Conservation (phyloP, 1,140 invertebrate species). For the Tetramorium alpestre region DNA sequence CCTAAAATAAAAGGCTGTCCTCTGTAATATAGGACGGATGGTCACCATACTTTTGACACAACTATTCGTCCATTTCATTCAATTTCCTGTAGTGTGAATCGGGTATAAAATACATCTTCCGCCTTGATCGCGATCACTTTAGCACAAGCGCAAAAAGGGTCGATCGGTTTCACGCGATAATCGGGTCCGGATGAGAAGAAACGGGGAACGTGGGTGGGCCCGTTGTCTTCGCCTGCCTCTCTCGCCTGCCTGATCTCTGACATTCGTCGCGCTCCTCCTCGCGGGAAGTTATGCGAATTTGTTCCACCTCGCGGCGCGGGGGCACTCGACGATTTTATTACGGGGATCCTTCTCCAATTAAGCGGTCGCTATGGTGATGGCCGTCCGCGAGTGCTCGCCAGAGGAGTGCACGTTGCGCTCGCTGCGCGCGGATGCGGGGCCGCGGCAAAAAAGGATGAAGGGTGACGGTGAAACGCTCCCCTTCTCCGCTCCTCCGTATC, state of each 20-base stretch:
- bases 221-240: background rate
- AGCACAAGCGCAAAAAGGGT: background rate
- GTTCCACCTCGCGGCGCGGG: constrained; percentile 68
- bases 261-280: constrained; percentile 40
- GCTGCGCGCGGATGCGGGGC: constrained; percentile 5
- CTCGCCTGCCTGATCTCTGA: background rate
- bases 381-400: constrained; percentile 67
- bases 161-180: constrained; percentile 12
- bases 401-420: background rate
- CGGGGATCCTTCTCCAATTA: constrained; percentile 82
- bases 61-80: background rate
- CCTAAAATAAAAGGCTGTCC: too few species aligned
- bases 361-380: constrained; percentile 83
- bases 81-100: background rate
- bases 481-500: background rate
- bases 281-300: constrained; percentile 55
- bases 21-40: too few species aligned
- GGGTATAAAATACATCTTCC: background rate
- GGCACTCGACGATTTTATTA: constrained; percentile 82
- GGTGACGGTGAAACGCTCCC: background rate
- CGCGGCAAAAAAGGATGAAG: constrained; percentile 14
- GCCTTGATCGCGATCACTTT: background rate
- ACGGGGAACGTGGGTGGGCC: background rate
- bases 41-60: too few species aligned
- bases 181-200: constrained; percentile 1